Conservation (phyloP, 2,113 vertebrate genomes). For the Pluvialis apricaria region DNA sequence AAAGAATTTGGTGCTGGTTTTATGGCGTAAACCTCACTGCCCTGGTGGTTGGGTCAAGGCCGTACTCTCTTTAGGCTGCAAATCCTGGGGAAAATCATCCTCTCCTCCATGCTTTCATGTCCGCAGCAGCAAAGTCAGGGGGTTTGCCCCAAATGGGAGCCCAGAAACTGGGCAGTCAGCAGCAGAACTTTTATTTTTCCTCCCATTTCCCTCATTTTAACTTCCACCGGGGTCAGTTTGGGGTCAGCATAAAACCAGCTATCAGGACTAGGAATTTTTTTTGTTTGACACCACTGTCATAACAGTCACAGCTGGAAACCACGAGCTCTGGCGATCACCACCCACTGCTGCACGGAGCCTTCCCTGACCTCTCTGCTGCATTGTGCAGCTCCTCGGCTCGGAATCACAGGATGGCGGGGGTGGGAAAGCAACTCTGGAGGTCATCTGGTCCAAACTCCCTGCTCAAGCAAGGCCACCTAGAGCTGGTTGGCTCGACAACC, state of each 20-base stretch:
- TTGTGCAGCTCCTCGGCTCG: not conserved
- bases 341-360: not conserved
- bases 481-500: not conserved
- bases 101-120: not conserved
- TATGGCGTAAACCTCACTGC: rapidly evolving
- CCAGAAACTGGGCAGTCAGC: not conserved
- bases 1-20: not conserved
- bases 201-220: not conserved
- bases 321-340: rapidly evolving
- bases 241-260: not conserved
- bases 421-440: not conserved
- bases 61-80: not conserved
- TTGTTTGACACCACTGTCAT: not conserved
- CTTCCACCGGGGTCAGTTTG: not conserved
- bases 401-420: not conserved
- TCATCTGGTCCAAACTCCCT: not conserved
- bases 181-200: not conserved
- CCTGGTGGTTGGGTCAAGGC: not conserved
- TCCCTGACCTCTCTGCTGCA: not conserved
- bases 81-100: not conserved
- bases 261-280: not conserved
- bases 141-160: not conserved
- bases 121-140: not conserved
- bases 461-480: not conserved
- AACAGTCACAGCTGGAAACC: not conserved